Base-by-base conservation (phyloP, 1,140 invertebrate genomes). In the Agrypnia vestita region DNA sequence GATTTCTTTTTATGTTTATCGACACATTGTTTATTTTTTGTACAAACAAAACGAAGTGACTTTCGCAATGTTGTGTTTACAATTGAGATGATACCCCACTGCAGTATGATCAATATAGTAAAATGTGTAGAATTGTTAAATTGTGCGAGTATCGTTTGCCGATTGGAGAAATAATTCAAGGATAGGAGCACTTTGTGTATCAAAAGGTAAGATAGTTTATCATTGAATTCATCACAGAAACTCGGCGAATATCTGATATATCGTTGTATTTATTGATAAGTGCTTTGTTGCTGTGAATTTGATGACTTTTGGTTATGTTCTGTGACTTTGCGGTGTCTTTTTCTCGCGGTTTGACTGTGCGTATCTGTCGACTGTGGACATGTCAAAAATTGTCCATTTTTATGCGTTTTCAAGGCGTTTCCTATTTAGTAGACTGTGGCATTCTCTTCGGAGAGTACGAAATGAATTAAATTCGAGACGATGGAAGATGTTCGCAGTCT, bases 21-120 rank as follows among this genome's bases (percentile, higher is more conserved):
- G 61, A 64, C 25, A 12, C 13, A 43, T 64, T 64, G 61, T 64
- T 64, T 64, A 64, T 64, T 64, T 64, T 64, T 64, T 25, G 25
- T 35, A 35, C 25, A 35, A 35, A 35, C 8, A 7, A 64, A 44
- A 19, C 25, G 61, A 19, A 64, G 61, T 64, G 4, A 64, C 25
- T 64, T 64, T 64, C 25, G 19, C 10, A 44, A 64, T 44, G 61
- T 64, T 19, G n/a, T 64, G 21, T n/a, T 64, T n/a, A 64, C 19
- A 25, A 25, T 64, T 4, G 19, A 7, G 35, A 64, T 51, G n/a
- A 4, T 51, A 15, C 49, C n/a, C 25, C 61, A 10, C 35, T 64
- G 10, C 9, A 9, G 8, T 59, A 59, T n/a, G 17, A 59, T 59
- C n/a, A 64, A 64, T 19, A 64, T 25, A 35, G 11, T 11, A 43